Conservation (phyloP, 2,797 vertebrate species). For the Spatula versicolor region DNA sequence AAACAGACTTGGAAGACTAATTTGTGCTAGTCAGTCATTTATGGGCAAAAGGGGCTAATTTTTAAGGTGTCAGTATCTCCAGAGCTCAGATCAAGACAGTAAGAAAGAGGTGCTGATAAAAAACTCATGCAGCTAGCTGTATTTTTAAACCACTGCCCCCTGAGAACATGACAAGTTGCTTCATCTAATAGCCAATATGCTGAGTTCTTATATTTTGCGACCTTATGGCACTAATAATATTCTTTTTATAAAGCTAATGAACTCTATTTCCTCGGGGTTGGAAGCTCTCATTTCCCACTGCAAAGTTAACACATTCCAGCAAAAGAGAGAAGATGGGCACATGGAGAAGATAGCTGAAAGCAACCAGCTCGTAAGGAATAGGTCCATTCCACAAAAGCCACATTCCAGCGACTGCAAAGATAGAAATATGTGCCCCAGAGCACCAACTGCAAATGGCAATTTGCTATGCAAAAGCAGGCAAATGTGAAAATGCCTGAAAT, state of each 20-base stretch:
- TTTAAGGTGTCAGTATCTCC: not conserved
- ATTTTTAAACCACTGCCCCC: not conserved
- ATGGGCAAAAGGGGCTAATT: not conserved
- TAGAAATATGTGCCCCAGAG: not conserved
- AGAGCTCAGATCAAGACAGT: not conserved
- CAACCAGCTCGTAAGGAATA: not conserved
- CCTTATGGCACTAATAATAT: not conserved
- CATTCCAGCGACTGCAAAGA: not conserved
- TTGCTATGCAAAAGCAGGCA: not conserved
- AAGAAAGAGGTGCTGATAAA: not conserved
- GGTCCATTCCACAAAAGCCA: not conserved
- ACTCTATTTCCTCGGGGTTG: not conserved
- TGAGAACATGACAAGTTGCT: not conserved
- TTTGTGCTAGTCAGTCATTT: not conserved
- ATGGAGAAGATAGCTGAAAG: not conserved
- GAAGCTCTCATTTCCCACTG: not conserved
- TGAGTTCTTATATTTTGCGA: not conserved
- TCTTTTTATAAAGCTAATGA: not conserved
- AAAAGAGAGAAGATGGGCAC: not conserved
- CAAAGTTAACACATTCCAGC: not conserved
- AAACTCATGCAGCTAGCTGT: not conserved
- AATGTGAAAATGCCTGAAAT: not conserved
- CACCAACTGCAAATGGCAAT: not conserved
- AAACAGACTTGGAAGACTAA: not conserved
- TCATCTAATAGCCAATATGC: not conserved